phyloP scores from a whole-genome alignment of 2,113 vertebrate species.

The Dasypus novemcinctus region DNA sequence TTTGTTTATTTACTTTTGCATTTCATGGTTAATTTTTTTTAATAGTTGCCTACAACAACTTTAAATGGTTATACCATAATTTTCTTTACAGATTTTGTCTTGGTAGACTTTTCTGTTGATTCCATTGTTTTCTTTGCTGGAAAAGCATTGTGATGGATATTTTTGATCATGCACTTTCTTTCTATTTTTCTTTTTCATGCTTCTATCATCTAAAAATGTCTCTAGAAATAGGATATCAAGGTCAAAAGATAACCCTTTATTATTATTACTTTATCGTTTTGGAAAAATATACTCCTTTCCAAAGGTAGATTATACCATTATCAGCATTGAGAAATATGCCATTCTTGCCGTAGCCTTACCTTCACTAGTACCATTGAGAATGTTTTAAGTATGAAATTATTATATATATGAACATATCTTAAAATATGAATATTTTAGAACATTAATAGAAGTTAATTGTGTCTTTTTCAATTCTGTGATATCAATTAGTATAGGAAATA shows the following conservation, averaged over 20 bases:
- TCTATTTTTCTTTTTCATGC: neutral
- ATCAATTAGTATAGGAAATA: neutral
- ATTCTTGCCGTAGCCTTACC: neutral
- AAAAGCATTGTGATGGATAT: neutral
- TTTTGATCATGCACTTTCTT: neutral
- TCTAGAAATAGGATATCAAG: neutral
- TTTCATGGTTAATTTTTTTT: neutral
- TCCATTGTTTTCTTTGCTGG: neutral
- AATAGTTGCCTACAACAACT: neutral
- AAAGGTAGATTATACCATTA: neutral
- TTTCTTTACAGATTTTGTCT: neutral
- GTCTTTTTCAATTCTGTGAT: neutral
- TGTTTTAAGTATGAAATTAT: neutral
- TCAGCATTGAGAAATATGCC: neutral
- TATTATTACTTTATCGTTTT: neutral
- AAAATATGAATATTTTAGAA: neutral
- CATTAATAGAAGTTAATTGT: neutral
- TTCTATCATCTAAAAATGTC: neutral
- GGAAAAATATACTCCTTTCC: neutral
- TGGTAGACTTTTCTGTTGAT: neutral
- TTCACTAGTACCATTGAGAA: neutral
- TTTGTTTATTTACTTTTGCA: neutral
- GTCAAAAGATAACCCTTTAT: neutral
- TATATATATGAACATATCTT: neutral
- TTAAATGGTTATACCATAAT: neutral